Conservation (phyloP, 2,888 invertebrate species). For the Amiota minor region DNA sequence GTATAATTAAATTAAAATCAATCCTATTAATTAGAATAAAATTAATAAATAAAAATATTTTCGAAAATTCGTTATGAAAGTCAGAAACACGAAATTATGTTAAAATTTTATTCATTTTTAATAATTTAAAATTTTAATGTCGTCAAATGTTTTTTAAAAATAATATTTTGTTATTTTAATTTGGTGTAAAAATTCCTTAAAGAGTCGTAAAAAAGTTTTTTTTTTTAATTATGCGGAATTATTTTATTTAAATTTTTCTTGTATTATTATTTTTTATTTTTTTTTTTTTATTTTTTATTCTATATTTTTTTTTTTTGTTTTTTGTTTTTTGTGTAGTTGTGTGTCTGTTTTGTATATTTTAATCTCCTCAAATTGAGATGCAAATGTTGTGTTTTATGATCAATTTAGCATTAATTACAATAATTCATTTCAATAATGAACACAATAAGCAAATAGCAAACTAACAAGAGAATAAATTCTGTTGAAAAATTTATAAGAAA, state of each 20-base stretch:
- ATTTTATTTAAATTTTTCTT: too few species aligned
- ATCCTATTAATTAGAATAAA: not conserved
- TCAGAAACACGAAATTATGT: not conserved
- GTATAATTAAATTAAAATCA: not conserved
- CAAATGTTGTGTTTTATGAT: slow-evolving; percentile 65
- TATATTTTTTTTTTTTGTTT: not conserved
- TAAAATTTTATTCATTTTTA: not conserved
- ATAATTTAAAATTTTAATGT: not conserved
- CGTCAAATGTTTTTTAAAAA: not conserved
- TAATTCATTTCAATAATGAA: slow-evolving; percentile 44
- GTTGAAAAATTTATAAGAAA: not conserved
- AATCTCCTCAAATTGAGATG: slow-evolving; percentile 51
- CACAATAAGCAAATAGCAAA: not conserved
- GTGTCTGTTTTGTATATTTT: not conserved
- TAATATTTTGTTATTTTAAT: not conserved
- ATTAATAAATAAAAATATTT: slow-evolving; percentile 1
- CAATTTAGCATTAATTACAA: slow-evolving; percentile 65
- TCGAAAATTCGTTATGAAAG: not conserved
- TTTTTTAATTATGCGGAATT: slow-evolving; percentile 9
- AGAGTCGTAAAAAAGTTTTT: not conserved
- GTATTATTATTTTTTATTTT: not conserved
- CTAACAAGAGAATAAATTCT: not conserved
- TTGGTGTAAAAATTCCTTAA: slow-evolving; percentile 13
- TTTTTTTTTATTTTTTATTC: not conserved
- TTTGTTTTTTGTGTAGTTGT: slow-evolving; percentile 30